These are phyloP conservation scores for cattle (Bos taurus) DNA, from an alignment of 2,113 vertebrate species.

Conservation along the genomic window DNA sequence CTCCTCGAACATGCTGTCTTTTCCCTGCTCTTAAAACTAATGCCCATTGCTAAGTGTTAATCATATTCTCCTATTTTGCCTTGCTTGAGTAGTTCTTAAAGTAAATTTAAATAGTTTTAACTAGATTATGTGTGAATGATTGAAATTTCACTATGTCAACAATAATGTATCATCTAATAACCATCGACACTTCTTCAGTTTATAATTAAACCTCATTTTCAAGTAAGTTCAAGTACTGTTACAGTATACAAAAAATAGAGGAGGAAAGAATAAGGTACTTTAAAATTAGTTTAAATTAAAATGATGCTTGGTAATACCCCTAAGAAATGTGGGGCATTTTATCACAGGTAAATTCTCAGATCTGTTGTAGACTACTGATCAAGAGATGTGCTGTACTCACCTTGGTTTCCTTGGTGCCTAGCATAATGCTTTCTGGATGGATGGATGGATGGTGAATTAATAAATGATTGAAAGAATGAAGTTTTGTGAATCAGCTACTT, in stretches of 20 bases:
- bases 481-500: background rate
- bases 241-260: background rate
- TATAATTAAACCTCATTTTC: background rate
- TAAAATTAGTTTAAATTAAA: background rate
- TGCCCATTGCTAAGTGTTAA: background rate
- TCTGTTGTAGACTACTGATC: background rate
- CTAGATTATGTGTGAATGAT: background rate
- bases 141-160: background rate
- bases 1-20: background rate
- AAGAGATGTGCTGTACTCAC: background rate
- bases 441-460: background rate
- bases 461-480: background rate
- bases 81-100: background rate
- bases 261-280: background rate
- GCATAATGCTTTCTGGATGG: background rate
- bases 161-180: background rate
- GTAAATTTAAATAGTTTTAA: background rate
- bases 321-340: background rate
- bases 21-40: background rate
- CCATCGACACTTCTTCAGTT: background rate
- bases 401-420: background rate
- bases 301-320: background rate
- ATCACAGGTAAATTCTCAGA: background rate
- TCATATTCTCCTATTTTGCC: background rate
- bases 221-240: background rate